phyloP scores from a whole-genome alignment of 2,888 invertebrate species.

The Sarcophaga subvicina region DNA sequence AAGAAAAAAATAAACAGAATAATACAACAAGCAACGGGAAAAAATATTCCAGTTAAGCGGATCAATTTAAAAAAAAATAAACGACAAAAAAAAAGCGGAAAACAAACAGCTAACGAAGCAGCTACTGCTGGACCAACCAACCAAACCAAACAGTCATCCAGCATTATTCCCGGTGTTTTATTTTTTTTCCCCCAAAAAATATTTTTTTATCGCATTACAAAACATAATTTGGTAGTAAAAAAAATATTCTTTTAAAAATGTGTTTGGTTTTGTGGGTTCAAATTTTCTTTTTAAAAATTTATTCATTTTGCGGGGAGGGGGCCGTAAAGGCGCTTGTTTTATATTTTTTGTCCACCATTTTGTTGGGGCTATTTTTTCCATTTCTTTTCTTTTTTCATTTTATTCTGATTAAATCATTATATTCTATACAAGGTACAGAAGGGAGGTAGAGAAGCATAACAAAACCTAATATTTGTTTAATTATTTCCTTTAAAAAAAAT shows the following conservation, averaged over 20 bases:
- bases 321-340: neutral
- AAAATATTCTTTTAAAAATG: slow-evolving; percentile 1
- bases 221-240: slow-evolving; percentile 46
- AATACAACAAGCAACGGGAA: slow-evolving; percentile 7
- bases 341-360: neutral
- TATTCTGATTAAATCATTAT: slow-evolving; percentile 43
- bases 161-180: neutral
- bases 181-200: neutral
- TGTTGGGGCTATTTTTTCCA: neutral
- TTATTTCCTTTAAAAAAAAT: no score
- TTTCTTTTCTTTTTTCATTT: neutral
- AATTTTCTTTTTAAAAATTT: neutral
- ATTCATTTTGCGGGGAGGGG: neutral
- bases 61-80: slow-evolving; percentile 4
- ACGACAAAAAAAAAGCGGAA: neutral
- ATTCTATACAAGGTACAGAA: neutral
- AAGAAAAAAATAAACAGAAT: neutral
- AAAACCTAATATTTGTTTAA: no score
- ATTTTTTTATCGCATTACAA: slow-evolving; percentile 19
- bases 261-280: slow-evolving; percentile 16
- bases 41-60: slow-evolving; percentile 28
- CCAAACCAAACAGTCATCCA: slow-evolving; percentile 27
- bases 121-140: no score
- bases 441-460: no score
- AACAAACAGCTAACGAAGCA: neutral